A percentile compares a stretch with the other conserved stretches of the same genome.
These are phyloP conservation scores for Dromococcyx pavoninus DNA, from an alignment of 2,797 vertebrate genomes.

Conservation along the genomic window DNA sequence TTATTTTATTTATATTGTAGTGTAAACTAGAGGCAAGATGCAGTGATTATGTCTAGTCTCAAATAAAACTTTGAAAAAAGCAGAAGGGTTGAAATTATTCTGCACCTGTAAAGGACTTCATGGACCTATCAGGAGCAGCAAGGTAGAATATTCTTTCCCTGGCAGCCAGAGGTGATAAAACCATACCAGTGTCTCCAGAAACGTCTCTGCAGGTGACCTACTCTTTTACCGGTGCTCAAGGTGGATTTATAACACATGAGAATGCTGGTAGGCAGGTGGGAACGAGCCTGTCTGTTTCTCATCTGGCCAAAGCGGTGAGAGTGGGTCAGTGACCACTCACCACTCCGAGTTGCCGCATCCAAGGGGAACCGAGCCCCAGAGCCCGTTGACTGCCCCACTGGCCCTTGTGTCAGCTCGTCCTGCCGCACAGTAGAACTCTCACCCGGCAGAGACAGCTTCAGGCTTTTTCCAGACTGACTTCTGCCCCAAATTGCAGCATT, in stretches of 20 bases:
- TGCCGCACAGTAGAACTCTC: neutral
- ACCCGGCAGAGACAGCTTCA: neutral
- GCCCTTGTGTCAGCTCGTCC: neutral
- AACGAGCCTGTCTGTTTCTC: neutral
- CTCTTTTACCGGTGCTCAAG: accelerated
- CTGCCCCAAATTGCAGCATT: neutral
- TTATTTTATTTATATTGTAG: neutral
- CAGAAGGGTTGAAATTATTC: neutral
- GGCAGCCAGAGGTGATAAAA: neutral
- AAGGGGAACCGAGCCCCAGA: neutral
- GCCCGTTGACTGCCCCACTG: neutral
- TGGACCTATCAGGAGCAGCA: accelerated
- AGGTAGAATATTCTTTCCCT: neutral
- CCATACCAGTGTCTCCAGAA: neutral
- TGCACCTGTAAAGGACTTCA: neutral
- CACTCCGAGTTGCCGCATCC: neutral
- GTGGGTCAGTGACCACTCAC: neutral
- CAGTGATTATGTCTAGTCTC: neutral
- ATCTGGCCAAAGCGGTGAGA: neutral
- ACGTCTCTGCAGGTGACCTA: neutral
- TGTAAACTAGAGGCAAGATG: neutral
- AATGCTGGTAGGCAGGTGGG: neutral
- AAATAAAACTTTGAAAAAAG: neutral
- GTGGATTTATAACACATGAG: neutral
- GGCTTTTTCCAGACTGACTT: neutral